A percentile compares a stretch with the other conserved stretches of the same genome.
phyloP scores from a whole-genome alignment of 2,113 vertebrate genomes.

The Bubo bubo region DNA sequence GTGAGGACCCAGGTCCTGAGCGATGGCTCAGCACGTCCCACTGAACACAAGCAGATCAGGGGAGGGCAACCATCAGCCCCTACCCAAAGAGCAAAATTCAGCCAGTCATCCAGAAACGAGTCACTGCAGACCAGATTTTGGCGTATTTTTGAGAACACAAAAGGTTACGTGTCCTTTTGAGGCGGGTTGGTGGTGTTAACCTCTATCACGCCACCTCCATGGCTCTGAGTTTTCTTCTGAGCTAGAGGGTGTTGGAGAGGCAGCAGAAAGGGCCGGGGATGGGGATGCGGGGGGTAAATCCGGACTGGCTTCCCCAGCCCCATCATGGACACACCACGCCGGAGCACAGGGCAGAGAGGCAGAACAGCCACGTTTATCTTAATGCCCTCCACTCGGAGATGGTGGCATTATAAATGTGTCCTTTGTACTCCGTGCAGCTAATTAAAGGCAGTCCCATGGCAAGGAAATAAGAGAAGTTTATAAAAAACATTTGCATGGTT shows the following conservation, averaged over 20 bases:
- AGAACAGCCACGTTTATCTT: neutral
- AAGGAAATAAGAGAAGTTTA: slow-evolving; percentile 78
- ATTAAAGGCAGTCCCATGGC: slow-evolving; percentile 86
- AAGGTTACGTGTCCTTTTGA: neutral
- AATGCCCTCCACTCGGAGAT: neutral
- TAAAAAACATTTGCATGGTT: slow-evolving; percentile 85
- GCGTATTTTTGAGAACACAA: neutral
- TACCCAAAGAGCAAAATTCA: neutral
- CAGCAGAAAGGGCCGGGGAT: neutral
- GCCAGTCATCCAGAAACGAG: fast-evolving
- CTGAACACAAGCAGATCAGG: neutral
- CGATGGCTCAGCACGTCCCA: fast-evolving
- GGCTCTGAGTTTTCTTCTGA: neutral
- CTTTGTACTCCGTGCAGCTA: slow-evolving; percentile 78
- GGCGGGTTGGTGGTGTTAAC: fast-evolving
- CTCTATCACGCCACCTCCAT: fast-evolving
- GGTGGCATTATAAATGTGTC: slow-evolving; percentile 64
- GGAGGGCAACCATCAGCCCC: neutral
- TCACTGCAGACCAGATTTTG: neutral
- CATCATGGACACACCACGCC: neutral
- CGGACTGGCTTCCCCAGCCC: neutral
- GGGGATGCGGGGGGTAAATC: neutral
- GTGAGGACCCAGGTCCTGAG: neutral
- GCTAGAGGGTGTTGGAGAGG: neutral
- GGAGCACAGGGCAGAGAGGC: neutral